Evolutionary conservation across 1,140 invertebrate species (phyloP), one percentile per base, ranked within the genome.

Genomic region (Aphelenchoides avenae): DNA sequence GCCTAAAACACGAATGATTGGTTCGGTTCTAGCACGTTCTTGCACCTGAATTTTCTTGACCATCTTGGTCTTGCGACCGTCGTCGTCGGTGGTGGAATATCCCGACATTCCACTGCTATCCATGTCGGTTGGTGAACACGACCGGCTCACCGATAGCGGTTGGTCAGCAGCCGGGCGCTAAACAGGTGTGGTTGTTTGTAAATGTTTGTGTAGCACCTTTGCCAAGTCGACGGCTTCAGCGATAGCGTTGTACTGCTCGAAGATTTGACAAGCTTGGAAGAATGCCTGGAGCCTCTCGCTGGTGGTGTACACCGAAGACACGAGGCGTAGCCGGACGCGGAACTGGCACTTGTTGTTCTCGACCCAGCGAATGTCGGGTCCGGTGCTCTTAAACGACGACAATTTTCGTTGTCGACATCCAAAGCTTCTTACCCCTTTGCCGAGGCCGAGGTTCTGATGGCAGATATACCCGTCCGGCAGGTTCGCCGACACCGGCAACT

Each of bases 211-310:
- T 36, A 13, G 34, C 18, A 13, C 13, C 3, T 26, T 54, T 1
- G 47, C n/a, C 4, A 53, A 53, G 22, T 15, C 33, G 22, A 24
- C 41, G 29, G 53, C 11, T 33, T 26, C 52, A 9, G 27, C 34
- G 6, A 33, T 43, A 11, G 40, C 11, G n/a, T n/a, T n/a, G n/a
- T n/a, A n/a, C n/a, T 18, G 22, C 24, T 57, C 33, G 41, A 49
- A 30, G 27, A 1, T 41, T 41, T 72, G 67, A 44, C 73, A 76
- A 22, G 61, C 24, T 53, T 74, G 71, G 29, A 74, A 74, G 36
- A 76, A 74, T 15, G 65, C 48, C 30, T 72, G 70, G 3, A 72
- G 48, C 5, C 49, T 34, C 26, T 63, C 59, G 3, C 64, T 46
- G 0, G 61, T 65, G 5, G 56, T 34, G 40, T 46, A 71, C 11